A percentile compares a stretch with the other conserved stretches of the same genome.
These are phyloP conservation scores for Tholera decimalis DNA, from an alignment of 2,888 invertebrate species.

Conservation along the genomic window DNA sequence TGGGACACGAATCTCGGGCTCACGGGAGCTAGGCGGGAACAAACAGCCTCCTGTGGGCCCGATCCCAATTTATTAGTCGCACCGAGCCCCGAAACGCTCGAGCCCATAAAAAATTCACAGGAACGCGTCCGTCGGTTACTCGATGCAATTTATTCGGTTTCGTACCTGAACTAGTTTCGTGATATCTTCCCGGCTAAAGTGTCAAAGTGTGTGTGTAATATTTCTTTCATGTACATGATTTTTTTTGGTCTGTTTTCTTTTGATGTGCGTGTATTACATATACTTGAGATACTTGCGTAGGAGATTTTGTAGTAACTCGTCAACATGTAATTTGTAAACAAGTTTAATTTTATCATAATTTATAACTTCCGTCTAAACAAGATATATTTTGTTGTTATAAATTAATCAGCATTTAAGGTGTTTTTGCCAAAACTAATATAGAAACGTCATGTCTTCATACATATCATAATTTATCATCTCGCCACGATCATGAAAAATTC, in stretches of 20 bases:
- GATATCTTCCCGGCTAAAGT: conserved; percentile 46
- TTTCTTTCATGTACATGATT: conserved; percentile 51
- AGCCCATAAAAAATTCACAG: conserved; percentile 73
- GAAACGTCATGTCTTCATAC: neutral
- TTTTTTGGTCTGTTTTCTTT: conserved; percentile 38
- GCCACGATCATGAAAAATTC: neutral
- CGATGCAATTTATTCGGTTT: conserved; percentile 70
- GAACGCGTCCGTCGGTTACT: conserved; percentile 62
- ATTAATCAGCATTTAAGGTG: neutral
- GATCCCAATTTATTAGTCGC: conserved; percentile 73
- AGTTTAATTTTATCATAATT: conserved; percentile 29
- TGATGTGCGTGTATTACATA: conserved; percentile 13
- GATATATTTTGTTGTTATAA: neutral
- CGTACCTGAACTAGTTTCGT: conserved; percentile 48
- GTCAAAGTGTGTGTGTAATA: too few relatives aligned
- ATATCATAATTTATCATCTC: neutral
- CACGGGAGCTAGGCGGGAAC: conserved; percentile 67
- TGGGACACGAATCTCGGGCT: conserved; percentile 63
- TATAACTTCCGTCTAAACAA: conserved; percentile 7
- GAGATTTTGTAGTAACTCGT: conserved; percentile 11
- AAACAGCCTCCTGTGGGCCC: conserved; percentile 69
- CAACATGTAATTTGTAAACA: conserved; percentile 32
- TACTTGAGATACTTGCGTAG: conserved; percentile 11
- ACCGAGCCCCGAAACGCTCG: conserved; percentile 54
- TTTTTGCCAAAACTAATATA: conserved; percentile 18